Evolutionary conservation across 2,797 vertebrate genomes (phyloP), one percentile per base, ranked within the genome.

Genomic region (Centropyge bicolor): DNA sequence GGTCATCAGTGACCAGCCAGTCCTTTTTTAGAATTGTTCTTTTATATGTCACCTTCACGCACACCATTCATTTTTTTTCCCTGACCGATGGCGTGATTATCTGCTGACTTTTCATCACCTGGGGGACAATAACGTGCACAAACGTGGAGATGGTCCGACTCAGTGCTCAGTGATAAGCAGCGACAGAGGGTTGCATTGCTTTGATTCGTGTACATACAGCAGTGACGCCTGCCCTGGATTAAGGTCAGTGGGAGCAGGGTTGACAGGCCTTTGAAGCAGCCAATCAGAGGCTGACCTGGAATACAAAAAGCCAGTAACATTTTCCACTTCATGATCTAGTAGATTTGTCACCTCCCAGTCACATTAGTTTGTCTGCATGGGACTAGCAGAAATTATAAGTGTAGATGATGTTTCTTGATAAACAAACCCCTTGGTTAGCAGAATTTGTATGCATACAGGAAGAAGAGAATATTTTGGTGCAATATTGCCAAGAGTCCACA

Each of bases 171-270:
- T n/a, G 64, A 74, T 22, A 1, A 70, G 86, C 76, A 63, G 73
- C 82, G 49, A 3, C 48, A 48, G 72, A 84, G 70, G 55, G 65
- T 69, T 78, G 83, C 78, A 22, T 74, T 59, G 88, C 80, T 89
- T 72, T 86, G 76, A 69, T 72, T 80, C 11, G 22, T 87, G 86
- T 84, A 82, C 81, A 78, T 81, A 82, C 59, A 78, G 74, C 87
- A 79, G 63, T 82, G 86, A 86, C 35, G 45, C 69, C 75, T 45
- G 66, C 67, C 12, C 67, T 70, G 77, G 90, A 91, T 93, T 92
- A 90, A 87, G 79, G 89, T 91, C 91, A 90, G 80, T 64, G 77
- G 81, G 76, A 63, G 80, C 73, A 79, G 84, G 40, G 86, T 65
- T 86, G 87, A 91, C 77, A 40, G 66, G 77, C 67, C 43, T 79